phyloP scores from a whole-genome alignment of 2,113 vertebrate species.

The Coptodon bakossiorum region DNA sequence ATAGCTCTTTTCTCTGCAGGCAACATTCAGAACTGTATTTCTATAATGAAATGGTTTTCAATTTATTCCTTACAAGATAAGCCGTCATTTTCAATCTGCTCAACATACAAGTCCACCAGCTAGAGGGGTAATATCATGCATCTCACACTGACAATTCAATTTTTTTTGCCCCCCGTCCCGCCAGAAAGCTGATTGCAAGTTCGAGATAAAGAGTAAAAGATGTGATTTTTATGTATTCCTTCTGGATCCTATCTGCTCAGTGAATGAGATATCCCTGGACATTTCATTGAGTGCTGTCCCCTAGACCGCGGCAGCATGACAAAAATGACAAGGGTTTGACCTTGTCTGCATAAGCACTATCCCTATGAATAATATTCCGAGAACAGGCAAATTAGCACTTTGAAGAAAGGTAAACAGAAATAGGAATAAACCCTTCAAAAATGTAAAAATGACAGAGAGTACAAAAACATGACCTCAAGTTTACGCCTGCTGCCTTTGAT shows the following conservation, averaged over 20 bases:
- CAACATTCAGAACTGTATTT: conserved; percentile 10
- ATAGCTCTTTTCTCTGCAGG: conserved; percentile 10
- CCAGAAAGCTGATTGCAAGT: not conserved
- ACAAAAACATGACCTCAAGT: not conserved
- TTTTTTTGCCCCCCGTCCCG: not conserved
- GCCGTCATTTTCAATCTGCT: conserved; percentile 39
- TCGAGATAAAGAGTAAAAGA: not conserved
- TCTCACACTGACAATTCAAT: conserved; percentile 5
- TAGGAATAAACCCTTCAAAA: not conserved
- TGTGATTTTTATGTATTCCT: not conserved
- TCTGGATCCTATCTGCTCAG: not conserved
- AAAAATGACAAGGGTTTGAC: conserved; percentile 19
- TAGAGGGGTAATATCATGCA: conserved; percentile 2
- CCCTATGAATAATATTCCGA: not conserved
- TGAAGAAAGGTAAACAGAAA: not conserved
- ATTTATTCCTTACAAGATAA: conserved; percentile 50
- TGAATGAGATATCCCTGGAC: not conserved
- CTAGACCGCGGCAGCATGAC: not conserved
- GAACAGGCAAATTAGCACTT: not conserved
- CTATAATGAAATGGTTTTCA: conserved; percentile 44
- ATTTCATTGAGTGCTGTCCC: not conserved
- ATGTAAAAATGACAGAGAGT: not conserved
- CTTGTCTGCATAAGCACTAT: not conserved
- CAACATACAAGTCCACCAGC: conserved; percentile 11
- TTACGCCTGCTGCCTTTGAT: not conserved